Conservation (phyloP, 1,140 invertebrate species). For the Halesus radiatus region DNA sequence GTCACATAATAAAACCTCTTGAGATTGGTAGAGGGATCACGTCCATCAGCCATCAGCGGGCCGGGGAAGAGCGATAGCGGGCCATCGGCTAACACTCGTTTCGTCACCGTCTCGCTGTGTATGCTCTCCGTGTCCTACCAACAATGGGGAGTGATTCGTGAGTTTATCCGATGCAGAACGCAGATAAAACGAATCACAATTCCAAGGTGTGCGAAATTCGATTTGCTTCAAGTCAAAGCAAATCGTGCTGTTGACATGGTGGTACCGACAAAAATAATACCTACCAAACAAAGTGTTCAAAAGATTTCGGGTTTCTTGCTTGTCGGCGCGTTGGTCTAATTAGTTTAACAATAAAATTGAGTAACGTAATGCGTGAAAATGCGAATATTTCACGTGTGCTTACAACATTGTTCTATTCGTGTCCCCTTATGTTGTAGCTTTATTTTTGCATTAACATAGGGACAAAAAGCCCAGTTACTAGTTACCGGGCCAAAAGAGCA, state of each 20-base stretch:
- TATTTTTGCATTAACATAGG: neutral
- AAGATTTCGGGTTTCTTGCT: conserved; percentile 10
- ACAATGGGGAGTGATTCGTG: conserved; percentile 21
- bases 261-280: neutral
- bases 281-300: neutral
- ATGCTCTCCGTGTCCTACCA: neutral
- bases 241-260: neutral
- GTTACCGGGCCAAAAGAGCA: conserved; percentile 23
- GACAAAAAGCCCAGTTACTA: neutral
- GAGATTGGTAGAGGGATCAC: neutral
- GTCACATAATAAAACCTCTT: neutral
- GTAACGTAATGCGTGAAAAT: too few species aligned
- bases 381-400: neutral
- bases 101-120: conserved; percentile 1
- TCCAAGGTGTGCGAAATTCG: neutral
- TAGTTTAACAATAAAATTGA: too few species aligned
- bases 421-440: neutral
- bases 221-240: neutral
- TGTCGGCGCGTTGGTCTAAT: conserved; percentile 11
- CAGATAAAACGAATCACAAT: conserved; percentile 8
- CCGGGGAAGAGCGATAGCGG: neutral
- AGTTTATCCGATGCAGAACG: conserved; percentile 13
- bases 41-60: neutral
- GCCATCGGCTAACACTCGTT: neutral
- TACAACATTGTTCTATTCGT: neutral